phyloP scores from a whole-genome alignment of 2,797 vertebrate species.

The Balearica regulorum region DNA sequence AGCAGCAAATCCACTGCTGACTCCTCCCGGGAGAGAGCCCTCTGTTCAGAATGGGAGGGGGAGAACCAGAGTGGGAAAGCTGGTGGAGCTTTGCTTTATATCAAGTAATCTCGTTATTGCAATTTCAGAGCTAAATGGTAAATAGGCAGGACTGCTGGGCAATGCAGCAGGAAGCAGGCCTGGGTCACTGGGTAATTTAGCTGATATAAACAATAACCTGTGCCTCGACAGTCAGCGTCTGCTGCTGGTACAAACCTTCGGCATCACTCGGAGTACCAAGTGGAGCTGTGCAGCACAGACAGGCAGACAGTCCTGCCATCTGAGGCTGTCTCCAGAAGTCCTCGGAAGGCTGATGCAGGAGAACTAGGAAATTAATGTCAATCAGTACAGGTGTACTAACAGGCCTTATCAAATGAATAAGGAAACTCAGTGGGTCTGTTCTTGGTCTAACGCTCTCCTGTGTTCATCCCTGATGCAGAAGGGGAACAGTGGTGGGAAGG shows the following conservation, averaged over 20 bases:
- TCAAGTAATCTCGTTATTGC: neutral
- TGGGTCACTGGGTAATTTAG: neutral
- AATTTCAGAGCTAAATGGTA: neutral
- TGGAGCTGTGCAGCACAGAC: neutral
- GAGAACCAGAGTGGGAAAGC: neutral
- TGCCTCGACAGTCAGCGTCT: accelerated
- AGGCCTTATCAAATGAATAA: neutral
- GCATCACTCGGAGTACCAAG: accelerated
- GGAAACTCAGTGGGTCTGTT: neutral
- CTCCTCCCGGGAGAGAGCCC: neutral
- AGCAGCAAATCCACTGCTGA: conserved; percentile 10
- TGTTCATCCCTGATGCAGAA: neutral
- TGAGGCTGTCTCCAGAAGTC: neutral
- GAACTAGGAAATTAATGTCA: neutral
- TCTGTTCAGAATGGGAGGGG: neutral
- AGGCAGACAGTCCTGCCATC: neutral
- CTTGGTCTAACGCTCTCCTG: too few relatives aligned
- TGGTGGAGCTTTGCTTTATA: neutral
- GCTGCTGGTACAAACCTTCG: neutral
- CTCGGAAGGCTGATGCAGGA: neutral
- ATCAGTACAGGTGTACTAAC: neutral
- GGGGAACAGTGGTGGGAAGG: neutral
- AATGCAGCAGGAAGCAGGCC: neutral
- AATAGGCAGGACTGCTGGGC: neutral
- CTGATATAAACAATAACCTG: neutral